Evolutionary conservation across 2,797 vertebrate species (phyloP), one percentile per base, ranked within the genome.

Genomic region (Esox lucius): DNA sequence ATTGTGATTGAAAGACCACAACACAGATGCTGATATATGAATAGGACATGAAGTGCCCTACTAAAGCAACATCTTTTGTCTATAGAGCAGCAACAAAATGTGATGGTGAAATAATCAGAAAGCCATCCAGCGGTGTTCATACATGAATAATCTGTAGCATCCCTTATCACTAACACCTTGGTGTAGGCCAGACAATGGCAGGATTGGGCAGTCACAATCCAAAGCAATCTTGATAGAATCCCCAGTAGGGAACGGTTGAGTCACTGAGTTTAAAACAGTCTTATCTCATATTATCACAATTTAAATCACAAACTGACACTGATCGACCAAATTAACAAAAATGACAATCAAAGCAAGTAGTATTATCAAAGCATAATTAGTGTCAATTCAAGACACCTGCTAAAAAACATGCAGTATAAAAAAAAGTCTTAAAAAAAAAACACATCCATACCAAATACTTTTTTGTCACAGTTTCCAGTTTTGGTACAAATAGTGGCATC

Each of bases 1-100:
- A 78, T 83, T 91, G 83, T 81, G 85, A 90, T 91, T 82, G 90
- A 91, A 89, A 79, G 73, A 68, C 68, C 65, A 71, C 28, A 66
- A 56, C 59, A 69, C 82, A 75, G 84, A 3, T 72, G 72, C 51
- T 70, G 31, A 56, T 87, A 91, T 78, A 81, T 35, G 75, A 90
- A 85, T 65, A 85, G 82, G 75, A 73, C 80, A 84, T 78, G 82
- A 69, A 80, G 81, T 79, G 82, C 72, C 83, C 80, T 15, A 65
- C 74, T 74, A 76, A 49, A 78, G 75, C 78, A 71, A 39, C 78
- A 79, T 76, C 2, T 24, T 59, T 76, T 81, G 80, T 80, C 79
- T 76, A 26, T 73, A 61, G 56, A 13, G 11, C 56, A 61, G 78
- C 49, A 6, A 59, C 19, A 39, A 69, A 28, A 66, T 42, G 42